Evolutionary conservation across 2,113 vertebrate genomes (phyloP), one percentile per base, ranked within the genome.

Genomic region (Vanacampus margaritifer): DNA sequence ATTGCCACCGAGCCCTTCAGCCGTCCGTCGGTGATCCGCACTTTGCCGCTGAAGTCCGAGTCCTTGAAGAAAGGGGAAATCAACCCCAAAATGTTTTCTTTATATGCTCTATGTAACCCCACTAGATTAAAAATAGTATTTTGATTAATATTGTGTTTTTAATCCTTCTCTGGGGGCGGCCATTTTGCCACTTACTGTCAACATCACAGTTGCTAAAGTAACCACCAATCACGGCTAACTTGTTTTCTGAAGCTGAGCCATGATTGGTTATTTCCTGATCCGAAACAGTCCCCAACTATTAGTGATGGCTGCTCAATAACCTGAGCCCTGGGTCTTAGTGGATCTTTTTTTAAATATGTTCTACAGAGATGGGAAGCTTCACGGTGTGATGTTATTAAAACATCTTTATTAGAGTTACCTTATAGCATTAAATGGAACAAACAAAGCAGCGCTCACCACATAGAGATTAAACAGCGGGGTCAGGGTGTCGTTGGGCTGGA

Each of bases 401-500:
- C n/a, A 53, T 4, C 23, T 24, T 13, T 19, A 24, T 53, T 32
- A 32, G 14, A 12, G 14, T 11, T 45, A 50, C 46, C 37, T 48
- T 48, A 21, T 21, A 26, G 10, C 43, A 5, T 16, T 7, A 56
- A 56, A 56, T 28, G 53, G 13, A 28, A 56, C 13, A 28, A 28
- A 56, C 5, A 56, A 59, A 37, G 6, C 54, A 50, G 23, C 45
- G 79, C 87, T 84, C 68, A 91, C 87, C 57, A 45, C 23, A 10
- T 60, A 46, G 53, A 91, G 81, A 48, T 35, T 73, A 73, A 89
- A 89, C 53, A 89, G 75, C 0, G 87, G 83, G 26, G 53, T 74
- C 46, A 69, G 24, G 6, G 77, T 74, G 1, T 64, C 14, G 11
- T 89, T 81, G 14, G 67, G 10, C 39, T 79, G 71, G 16, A 91